Base-by-base conservation (phyloP, 2,888 invertebrate genomes). In the Athalia cordata region DNA sequence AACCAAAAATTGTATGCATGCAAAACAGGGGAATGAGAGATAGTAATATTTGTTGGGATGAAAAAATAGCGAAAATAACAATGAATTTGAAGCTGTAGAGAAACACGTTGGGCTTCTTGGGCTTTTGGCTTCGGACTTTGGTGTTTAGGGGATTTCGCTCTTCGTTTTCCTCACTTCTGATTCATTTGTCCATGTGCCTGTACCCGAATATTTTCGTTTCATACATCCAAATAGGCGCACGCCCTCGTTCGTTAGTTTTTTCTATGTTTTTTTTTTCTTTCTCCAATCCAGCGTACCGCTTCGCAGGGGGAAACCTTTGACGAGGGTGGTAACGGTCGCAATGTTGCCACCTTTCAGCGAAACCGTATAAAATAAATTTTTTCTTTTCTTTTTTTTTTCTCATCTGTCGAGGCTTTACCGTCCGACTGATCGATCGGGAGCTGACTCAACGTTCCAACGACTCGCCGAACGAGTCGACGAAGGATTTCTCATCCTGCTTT, bases 301-400 rank as follows among this genome's bases (percentile, higher is more conserved):
- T n/a, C 52, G 9, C 13, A 13, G 45, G 29, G 45, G 7, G 72
- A 72, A 72, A 72, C 72, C 72, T 57, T 59, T 72, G 52, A 45
- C 72, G 59, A 29, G 59, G 72, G 72, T 72, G 72, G 29, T 52
- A 59, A 72, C 59, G 72, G 4, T 72, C 59, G 72, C 72, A 52
- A 45, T 59, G 72, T 72, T 72, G 72, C 72, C 72, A 72, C 57
- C 59, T 72, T 47, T 47, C 72, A 57, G 72, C 13, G 72, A 72
- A 72, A 59, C 72, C 72, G 11, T 72, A 72, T 13, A 59, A 72
- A 29, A 29, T 29, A 2, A 29, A 29, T 29, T 29, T 29, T 29
- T 29, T 29, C 2, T 2, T 29, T 29, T 29, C 29, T 2, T 29
- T 29, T 29, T 5, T 59, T 45, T 59, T 59, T 57, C n/a, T 59